Evolutionary conservation across 2,113 vertebrate genomes (phyloP).

Genomic region (Perca schrenkii): DNA sequence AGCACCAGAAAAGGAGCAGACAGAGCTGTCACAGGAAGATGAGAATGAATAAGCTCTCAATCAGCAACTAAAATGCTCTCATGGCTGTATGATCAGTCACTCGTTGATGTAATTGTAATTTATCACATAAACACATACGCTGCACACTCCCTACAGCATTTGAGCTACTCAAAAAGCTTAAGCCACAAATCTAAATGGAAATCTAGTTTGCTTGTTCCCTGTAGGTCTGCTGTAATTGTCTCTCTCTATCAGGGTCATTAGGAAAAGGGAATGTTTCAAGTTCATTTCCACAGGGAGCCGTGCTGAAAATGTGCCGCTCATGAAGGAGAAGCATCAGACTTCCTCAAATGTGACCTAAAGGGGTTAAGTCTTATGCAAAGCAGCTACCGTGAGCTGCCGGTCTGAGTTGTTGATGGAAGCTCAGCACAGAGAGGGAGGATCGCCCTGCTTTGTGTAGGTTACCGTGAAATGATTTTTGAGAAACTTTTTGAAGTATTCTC

Average conservation of each 20-base stretch:
- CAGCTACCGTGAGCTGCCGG: not conserved
- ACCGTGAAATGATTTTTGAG: constrained; percentile 29
- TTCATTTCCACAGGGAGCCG: constrained; percentile 57
- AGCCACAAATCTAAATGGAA: constrained; percentile 72
- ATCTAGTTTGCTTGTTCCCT: constrained; percentile 67
- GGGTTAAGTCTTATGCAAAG: not conserved
- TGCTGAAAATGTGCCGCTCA: constrained; percentile 27
- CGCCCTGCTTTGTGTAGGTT: not conserved
- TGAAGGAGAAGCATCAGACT: constrained; percentile 28
- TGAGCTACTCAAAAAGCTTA: constrained; percentile 31
- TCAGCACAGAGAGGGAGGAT: not conserved
- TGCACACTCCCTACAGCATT: constrained; percentile 44
- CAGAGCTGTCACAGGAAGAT: constrained; percentile 42
- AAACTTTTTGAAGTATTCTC: constrained; percentile 10
- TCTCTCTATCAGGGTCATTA: constrained; percentile 70
- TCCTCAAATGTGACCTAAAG: constrained; percentile 38
- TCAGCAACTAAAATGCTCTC: constrained; percentile 19
- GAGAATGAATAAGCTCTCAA: constrained; percentile 36
- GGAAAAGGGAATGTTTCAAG: constrained; percentile 63
- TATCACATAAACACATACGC: constrained; percentile 42
- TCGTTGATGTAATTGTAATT: constrained; percentile 30
- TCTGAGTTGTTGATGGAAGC: not conserved
- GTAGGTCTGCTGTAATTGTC: constrained; percentile 67
- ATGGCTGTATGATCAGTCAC: constrained; percentile 22
- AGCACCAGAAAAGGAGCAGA: constrained; percentile 20